These are phyloP conservation scores for Stomatorhinus walkeri DNA, from an alignment of 2,797 vertebrate genomes.

Conservation along the genomic window DNA sequence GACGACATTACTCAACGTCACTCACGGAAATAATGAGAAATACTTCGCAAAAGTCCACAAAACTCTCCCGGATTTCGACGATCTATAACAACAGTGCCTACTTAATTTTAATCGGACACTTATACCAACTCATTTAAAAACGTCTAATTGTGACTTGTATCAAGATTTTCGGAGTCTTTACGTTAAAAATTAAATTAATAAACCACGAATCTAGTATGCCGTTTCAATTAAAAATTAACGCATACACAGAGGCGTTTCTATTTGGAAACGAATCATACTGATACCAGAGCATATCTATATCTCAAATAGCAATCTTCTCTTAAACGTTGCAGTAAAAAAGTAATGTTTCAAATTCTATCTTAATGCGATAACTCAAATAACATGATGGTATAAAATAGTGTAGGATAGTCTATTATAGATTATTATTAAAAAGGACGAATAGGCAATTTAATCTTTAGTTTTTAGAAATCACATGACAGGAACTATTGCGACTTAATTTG, in stretches of 20 bases:
- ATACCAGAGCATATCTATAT: not conserved
- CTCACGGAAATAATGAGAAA: conserved; percentile 44
- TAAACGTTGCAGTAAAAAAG: not conserved
- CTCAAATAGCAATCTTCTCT: not conserved
- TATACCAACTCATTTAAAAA: not conserved
- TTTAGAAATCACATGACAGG: conserved; percentile 4
- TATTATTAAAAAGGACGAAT: not conserved
- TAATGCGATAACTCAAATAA: not conserved
- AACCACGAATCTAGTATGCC: not conserved
- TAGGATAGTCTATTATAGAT: not conserved
- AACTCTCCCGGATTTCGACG: not conserved
- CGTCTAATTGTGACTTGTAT: not conserved
- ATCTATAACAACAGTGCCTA: not conserved
- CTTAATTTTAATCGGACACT: not conserved
- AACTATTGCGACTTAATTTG: not conserved
- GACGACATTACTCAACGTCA: conserved; percentile 32
- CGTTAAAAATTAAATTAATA: not conserved
- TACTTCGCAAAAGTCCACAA: not conserved
- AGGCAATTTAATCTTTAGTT: not conserved
- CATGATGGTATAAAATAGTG: not conserved
- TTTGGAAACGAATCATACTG: not conserved
- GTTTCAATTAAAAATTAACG: not conserved
- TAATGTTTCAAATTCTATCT: not conserved
- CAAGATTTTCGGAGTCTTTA: not conserved
- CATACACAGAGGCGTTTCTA: not conserved